Evolutionary conservation across 2,113 vertebrate species (phyloP).

Genomic region (Cavia aperea): DNA sequence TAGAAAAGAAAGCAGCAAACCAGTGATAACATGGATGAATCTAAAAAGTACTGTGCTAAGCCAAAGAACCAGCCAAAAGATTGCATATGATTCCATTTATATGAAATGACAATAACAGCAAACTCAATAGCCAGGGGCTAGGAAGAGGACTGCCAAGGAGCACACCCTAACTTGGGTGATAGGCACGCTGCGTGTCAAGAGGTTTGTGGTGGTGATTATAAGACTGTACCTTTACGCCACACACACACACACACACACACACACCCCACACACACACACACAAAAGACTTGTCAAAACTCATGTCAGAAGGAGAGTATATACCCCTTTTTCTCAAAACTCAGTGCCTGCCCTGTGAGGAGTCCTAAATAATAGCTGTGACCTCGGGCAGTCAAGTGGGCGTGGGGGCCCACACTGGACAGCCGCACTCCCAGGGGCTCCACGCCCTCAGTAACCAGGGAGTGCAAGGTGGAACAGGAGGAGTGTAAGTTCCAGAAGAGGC

Average conservation of each 20-base stretch:
- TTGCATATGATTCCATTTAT: background rate
- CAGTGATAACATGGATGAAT: background rate
- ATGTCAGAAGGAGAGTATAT: background rate
- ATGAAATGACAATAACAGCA: background rate
- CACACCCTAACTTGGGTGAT: background rate
- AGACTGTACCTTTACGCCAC: background rate
- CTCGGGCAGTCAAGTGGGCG: background rate
- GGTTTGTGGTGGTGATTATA: background rate
- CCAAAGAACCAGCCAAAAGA: background rate
- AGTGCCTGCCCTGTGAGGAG: background rate
- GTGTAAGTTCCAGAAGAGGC: background rate
- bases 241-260: background rate
- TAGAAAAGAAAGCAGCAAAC: slow-evolving; percentile 7
- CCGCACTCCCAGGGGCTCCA: background rate
- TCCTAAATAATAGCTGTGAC: background rate
- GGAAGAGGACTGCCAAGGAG: background rate
- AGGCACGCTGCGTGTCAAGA: background rate
- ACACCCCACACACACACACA: too few species aligned
- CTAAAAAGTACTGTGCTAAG: background rate
- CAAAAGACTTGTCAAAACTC: background rate
- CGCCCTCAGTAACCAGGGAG: background rate
- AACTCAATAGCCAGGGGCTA: background rate
- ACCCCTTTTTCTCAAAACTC: background rate
- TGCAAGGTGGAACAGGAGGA: background rate
- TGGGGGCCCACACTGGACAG: background rate